Evolutionary conservation across 2,797 vertebrate genomes (phyloP).

Genomic region (Percopsis omiscomaycus): DNA sequence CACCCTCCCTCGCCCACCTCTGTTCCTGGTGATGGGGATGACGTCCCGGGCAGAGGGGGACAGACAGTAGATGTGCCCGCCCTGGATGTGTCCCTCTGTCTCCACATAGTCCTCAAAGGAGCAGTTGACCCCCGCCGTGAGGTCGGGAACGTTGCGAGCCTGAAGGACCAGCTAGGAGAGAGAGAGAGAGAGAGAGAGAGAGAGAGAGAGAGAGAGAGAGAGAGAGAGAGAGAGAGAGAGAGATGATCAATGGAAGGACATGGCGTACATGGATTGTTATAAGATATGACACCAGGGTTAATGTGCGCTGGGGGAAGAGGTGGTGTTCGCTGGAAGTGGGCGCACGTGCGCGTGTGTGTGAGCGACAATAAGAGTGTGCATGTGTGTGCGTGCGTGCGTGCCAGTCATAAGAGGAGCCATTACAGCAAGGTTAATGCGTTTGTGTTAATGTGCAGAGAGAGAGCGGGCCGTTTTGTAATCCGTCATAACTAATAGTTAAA

Average conservation of each 20-base stretch:
- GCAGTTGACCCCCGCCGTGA: conserved; percentile 92
- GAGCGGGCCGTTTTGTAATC: conserved; percentile 32
- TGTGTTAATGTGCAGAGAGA: conserved; percentile 43
- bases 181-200: conserved; percentile 20
- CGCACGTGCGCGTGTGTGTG: conserved; percentile 20
- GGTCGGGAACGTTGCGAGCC: conserved; percentile 92
- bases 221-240: conserved; percentile 24
- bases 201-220: conserved; percentile 2
- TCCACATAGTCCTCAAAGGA: conserved; percentile 96
- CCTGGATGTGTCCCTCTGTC: conserved; percentile 88
- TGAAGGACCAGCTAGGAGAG: conserved; percentile 85
- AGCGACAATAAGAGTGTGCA: conserved; percentile 21
- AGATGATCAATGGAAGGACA: conserved; percentile 74
- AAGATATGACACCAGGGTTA: conserved; percentile 72
- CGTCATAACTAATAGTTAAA: conserved; percentile 37
- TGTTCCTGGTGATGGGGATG: conserved; percentile 89
- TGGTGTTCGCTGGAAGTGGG: not conserved
- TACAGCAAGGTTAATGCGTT: conserved; percentile 59
- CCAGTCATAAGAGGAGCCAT: conserved; percentile 41
- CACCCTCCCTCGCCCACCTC: conserved; percentile 75
- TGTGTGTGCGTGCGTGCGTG: conserved; percentile 20
- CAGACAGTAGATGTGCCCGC: conserved; percentile 87
- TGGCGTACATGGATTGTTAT: conserved; percentile 70
- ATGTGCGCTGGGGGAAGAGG: conserved; percentile 46
- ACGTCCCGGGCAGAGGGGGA: conserved; percentile 89